These are phyloP conservation scores for Canis aureus DNA, from an alignment of 2,113 vertebrate species.

Conservation along the genomic window DNA sequence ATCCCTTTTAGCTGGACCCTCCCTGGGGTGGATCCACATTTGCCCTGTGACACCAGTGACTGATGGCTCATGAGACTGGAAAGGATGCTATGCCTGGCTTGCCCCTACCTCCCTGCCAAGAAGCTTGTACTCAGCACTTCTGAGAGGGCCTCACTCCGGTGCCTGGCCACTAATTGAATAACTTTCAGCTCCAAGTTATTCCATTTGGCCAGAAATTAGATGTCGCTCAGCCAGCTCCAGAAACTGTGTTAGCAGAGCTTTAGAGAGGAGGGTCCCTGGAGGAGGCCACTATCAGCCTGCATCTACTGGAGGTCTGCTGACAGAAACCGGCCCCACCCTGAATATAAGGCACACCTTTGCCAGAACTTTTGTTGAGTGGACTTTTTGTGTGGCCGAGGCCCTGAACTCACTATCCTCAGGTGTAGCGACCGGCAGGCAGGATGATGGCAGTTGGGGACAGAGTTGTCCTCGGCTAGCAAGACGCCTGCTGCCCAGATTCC, in stretches of 20 bases:
- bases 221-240: conserved; percentile 79
- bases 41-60: conserved; percentile 35
- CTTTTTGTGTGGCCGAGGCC: conserved; percentile 7
- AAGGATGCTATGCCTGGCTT: not conserved
- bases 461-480: not conserved
- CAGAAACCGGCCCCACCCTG: conserved; percentile 75
- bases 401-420: not conserved
- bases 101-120: conserved; percentile 50
- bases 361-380: conserved; percentile 54
- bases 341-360: conserved; percentile 60
- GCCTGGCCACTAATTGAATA: conserved; percentile 81
- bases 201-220: conserved; percentile 84
- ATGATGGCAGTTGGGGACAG: rapidly evolving
- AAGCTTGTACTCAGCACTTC: conserved; percentile 73
- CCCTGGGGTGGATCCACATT: conserved; percentile 44
- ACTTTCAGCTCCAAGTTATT: conserved; percentile 82
- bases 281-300: conserved; percentile 77
- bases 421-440: too few species aligned
- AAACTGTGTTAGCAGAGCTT: conserved; percentile 72
- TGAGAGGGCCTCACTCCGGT: conserved; percentile 70
- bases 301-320: conserved; percentile 78
- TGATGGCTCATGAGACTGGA: conserved; percentile 74
- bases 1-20: not conserved
- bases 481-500: not conserved
- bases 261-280: conserved; percentile 73